Percentiles rank a stretch among this genome's conserved stretches.
phyloP scores from a whole-genome alignment of 2,888 invertebrate genomes.

The Euproctis similis region DNA sequence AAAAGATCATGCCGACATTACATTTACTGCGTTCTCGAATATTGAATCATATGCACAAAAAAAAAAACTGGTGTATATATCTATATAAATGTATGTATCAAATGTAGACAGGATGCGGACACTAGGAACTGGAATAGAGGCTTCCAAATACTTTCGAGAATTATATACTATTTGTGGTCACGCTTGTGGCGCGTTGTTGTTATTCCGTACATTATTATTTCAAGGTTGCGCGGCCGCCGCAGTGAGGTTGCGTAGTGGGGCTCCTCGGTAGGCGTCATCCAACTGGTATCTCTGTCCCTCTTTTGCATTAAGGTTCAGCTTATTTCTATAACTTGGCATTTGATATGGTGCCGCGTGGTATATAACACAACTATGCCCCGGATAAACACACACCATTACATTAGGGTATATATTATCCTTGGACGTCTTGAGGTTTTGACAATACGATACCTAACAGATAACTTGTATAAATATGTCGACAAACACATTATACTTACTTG shows the following conservation, averaged over 20 bases:
- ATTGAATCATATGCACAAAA: too few species aligned
- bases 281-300: conserved; percentile 66
- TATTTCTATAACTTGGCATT: conserved; percentile 65
- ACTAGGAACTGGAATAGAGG: conserved; percentile 43
- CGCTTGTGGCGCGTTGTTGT: conserved; percentile 74
- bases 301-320: conserved; percentile 64
- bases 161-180: conserved; percentile 72
- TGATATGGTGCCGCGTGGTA: conserved; percentile 55
- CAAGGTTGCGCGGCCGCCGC: conserved; percentile 75
- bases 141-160: conserved; percentile 57
- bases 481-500: conserved; percentile 31
- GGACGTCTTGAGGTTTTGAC: conserved; percentile 39
- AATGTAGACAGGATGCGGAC: conserved; percentile 39
- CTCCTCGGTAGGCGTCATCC: conserved; percentile 72
- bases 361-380: conserved; percentile 54
- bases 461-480: conserved; percentile 24
- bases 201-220: conserved; percentile 76
- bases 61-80: too few species aligned
- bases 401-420: conserved; percentile 38
- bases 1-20: too few species aligned
- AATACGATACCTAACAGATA: conserved; percentile 20
- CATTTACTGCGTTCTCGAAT: too few species aligned
- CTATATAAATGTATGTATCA: conserved; percentile 3
- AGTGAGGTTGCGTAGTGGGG: conserved; percentile 74
- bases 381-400: conserved; percentile 46